A percentile compares a stretch with the other conserved stretches of the same genome.
These are phyloP conservation scores for Heptranchias perlo DNA, from an alignment of 2,113 vertebrate genomes.

Conservation along the genomic window DNA sequence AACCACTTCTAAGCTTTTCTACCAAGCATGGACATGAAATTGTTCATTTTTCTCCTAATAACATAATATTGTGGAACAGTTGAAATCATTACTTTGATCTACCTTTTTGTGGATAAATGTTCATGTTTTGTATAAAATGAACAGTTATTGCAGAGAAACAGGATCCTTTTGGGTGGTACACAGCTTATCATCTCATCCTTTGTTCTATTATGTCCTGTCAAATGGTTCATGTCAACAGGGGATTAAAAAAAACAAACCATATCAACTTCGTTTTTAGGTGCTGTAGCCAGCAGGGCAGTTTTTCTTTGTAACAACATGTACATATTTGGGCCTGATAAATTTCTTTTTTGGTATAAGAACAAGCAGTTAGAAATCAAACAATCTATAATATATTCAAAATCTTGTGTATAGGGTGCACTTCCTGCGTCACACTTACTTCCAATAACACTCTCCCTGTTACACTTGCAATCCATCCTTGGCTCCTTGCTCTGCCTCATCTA, in stretches of 20 bases:
- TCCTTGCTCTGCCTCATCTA: too few relatives aligned
- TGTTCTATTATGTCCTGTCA: neutral
- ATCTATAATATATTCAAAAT: neutral
- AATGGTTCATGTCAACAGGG: neutral
- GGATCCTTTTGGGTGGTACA: neutral
- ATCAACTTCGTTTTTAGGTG: too few relatives aligned
- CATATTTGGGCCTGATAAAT: neutral
- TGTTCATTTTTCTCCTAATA: too few relatives aligned
- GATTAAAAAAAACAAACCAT: neutral
- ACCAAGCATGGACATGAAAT: too few relatives aligned
- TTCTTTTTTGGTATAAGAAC: neutral
- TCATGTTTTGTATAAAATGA: too few relatives aligned
- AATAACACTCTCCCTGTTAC: neutral
- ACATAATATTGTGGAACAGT: too few relatives aligned
- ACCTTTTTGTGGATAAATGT: too few relatives aligned
- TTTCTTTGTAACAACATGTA: too few relatives aligned
- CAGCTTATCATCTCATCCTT: neutral
- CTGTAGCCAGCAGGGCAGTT: too few relatives aligned
- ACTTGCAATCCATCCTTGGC: neutral
- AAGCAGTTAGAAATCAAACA: neutral
- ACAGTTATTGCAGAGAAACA: too few relatives aligned
- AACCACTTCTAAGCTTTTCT: too few relatives aligned
- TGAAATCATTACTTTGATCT: too few relatives aligned
- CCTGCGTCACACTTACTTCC: neutral
- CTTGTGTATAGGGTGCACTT: neutral